Evolutionary conservation across 2,113 vertebrate species (phyloP), one percentile per base, ranked within the genome.

Genomic region (Patagioenas fasciata): DNA sequence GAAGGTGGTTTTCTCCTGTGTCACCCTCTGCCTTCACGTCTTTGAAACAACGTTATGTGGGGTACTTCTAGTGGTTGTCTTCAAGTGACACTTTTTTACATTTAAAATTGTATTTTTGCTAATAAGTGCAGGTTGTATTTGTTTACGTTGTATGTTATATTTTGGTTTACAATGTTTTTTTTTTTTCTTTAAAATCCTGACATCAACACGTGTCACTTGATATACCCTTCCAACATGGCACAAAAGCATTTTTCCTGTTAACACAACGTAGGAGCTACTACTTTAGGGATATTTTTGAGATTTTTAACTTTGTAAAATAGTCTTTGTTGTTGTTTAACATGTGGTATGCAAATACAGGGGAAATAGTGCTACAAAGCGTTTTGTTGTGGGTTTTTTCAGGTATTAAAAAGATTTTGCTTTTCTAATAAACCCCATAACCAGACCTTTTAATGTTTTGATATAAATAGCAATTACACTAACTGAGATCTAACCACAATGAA

Each of bases 381-480:
- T 92, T 95, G 94, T 97, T 93, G 96, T 96, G 95, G 47, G 18
- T 44, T 47, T 14, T 81, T 94, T 96, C 28, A 93, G 95, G 86
- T 79, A 94, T 93, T 91, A 95, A 93, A 92, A 91, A 93, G 83
- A 91, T 95, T 97, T 97, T 95, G 89, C 85, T 92, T 97, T 96
- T 78, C 94, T 94, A 95, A 88, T 95, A 93, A 97, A 89, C 75
- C 85, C 53, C 78, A 78, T 94, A 87, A 88, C 74, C 89, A 96
- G 88, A 80, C 79, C 60, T 95, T 93, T 90, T 96, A 93, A 86
- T 93, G 94, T 88, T 95, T 94, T 82, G 60, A 80, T 92, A 77
- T 93, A 95, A 94, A 91, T 97, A 96, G 75, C 69, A 94, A 87
- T 84, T 88, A 95, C 51, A 64, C 70, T 92, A 85, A 93, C 93